A percentile compares a stretch with the other conserved stretches of the same genome.
These are phyloP conservation scores for Panthera uncia DNA, from an alignment of 2,113 vertebrate species.

Conservation along the genomic window DNA sequence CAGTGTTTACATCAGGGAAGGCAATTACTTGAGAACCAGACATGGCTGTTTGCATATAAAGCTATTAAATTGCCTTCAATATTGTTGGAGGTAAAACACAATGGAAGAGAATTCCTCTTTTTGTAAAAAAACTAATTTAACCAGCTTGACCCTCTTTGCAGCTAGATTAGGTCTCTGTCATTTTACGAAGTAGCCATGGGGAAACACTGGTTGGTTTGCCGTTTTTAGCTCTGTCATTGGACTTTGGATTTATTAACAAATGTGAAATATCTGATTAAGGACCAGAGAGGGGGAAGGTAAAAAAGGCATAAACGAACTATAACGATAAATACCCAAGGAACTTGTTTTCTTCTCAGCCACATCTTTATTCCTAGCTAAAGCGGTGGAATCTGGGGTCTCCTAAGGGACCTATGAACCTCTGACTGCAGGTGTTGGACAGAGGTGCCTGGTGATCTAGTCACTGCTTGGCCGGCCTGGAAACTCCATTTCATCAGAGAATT, in stretches of 20 bases:
- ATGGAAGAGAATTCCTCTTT: slow-evolving; percentile 34
- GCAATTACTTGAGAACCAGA: neutral
- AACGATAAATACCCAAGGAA: neutral
- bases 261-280: neutral
- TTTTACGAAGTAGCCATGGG: neutral
- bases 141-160: slow-evolving; percentile 28
- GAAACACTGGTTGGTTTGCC: neutral
- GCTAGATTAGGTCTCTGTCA: neutral
- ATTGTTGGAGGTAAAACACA: neutral
- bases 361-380: neutral
- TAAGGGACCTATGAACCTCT: neutral
- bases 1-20: neutral
- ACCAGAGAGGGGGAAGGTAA: no score
- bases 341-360: neutral
- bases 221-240: neutral
- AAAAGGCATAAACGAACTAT: no score
- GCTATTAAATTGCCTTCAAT: slow-evolving; percentile 55
- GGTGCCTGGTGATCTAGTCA: neutral
- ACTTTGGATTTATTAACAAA: neutral
- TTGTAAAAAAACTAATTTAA: slow-evolving; percentile 23
- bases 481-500: neutral
- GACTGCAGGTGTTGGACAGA: neutral
- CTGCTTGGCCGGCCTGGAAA: neutral
- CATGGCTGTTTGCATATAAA: slow-evolving; percentile 40
- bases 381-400: neutral